Base-by-base conservation (phyloP, 2,888 invertebrate species). In the Hoplodrina ambigua region DNA sequence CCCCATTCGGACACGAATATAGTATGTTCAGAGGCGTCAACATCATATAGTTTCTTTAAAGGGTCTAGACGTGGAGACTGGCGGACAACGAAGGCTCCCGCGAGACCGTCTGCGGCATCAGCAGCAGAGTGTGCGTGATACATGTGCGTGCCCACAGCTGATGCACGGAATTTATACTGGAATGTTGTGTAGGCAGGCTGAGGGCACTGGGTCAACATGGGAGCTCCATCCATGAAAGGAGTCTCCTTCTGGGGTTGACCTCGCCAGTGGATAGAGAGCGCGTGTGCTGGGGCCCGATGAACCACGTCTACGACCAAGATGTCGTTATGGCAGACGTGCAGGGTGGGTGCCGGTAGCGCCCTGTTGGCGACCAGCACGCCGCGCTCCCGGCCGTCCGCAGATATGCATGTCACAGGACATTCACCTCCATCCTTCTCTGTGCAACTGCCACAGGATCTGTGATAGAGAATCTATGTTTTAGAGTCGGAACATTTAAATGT, bases 171-270 rank as follows among this genome's bases (percentile, higher is more conserved):
- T 90, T 97, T 97, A 89, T 98, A 98, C 86, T 97, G 97, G 91
- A 98, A 98, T 15, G 97, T 97, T 3, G 97, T 97, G 86, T 97
- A 97, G 56, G 97, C 97, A 0, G 97, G 96, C 85, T 98, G 97
- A 0, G 98, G 97, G 84, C 98, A 98, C 89, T 98, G 98, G 0
- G 98, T 97, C 64, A 98, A 93, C 96, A 97, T 96, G 0, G 98
- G 97, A n/a, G 97, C 97, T 57, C 98, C 98, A 80, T 98, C 98
- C 97, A 98, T 98, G 87, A 97, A 97, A 0, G 97, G 97, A 11
- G 97, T 97, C 93, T 95, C 97, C 78, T 97, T 91, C 92, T 96
- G 88, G 85, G 97, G 97, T 79, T 98, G 98, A 0, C 98, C 98
- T 77, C 98, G 97, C 98, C 98, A 98, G 90, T 98, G 98, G 61